A percentile compares a stretch with the other conserved stretches of the same genome.
phyloP scores from a whole-genome alignment of 2,888 invertebrate species.

The Candidula unifasciata region DNA sequence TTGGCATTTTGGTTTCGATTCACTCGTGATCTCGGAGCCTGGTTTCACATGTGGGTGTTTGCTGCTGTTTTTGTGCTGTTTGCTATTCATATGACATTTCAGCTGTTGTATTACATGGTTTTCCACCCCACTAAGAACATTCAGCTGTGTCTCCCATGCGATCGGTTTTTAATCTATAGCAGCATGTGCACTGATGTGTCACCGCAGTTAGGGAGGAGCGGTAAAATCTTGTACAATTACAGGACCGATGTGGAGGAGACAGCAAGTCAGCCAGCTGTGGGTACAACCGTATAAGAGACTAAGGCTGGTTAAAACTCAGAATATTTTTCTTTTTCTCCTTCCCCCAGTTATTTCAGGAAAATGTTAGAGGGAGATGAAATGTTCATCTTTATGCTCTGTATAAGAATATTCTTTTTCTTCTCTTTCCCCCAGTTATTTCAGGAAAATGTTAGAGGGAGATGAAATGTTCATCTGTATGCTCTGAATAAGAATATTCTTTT shows the following conservation, averaged over 20 bases:
- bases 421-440: no score
- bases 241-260: neutral
- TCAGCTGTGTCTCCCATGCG: slow-evolving; percentile 59
- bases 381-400: no score
- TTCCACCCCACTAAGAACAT: slow-evolving; percentile 73
- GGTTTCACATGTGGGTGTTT: slow-evolving; percentile 75
- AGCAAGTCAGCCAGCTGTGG: neutral
- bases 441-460: no score
- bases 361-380: no score
- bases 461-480: no score
- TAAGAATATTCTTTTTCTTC: no score
- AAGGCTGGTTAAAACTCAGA: no score
- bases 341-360: no score
- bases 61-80: slow-evolving; percentile 72
- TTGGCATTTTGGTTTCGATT: slow-evolving; percentile 78
- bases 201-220: neutral
- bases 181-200: slow-evolving; percentile 64
- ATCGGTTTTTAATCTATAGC: slow-evolving; percentile 61
- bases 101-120: slow-evolving; percentile 75
- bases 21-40: slow-evolving; percentile 65
- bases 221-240: slow-evolving; percentile 6
- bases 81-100: slow-evolving; percentile 71
- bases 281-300: no score
- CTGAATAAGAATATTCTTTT: no score
- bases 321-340: no score